phyloP scores from a whole-genome alignment of 2,797 vertebrate genomes.

The Acomys russatus region DNA sequence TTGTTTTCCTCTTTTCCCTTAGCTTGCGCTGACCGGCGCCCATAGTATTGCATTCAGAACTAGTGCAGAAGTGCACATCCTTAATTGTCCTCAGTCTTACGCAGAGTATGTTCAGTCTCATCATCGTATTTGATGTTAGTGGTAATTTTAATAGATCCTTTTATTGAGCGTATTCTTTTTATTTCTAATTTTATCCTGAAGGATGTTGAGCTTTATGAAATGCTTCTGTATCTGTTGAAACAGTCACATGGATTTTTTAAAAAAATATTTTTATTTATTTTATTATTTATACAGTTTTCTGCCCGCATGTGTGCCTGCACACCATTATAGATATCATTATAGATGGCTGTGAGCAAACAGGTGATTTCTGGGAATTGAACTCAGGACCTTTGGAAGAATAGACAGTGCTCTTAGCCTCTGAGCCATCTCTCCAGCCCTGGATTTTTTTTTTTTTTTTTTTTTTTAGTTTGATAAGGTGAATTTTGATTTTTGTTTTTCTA shows the following conservation, averaged over 20 bases:
- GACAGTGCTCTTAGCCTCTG: too few relatives aligned
- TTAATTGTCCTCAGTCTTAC: background rate
- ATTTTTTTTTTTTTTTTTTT: conserved; percentile 2
- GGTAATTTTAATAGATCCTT: background rate
- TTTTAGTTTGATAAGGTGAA: background rate
- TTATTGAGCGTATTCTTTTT: background rate
- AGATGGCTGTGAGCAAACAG: too few relatives aligned
- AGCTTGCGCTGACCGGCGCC: background rate
- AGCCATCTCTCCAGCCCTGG: too few relatives aligned
- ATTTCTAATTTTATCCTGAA: background rate
- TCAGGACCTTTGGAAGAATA: too few relatives aligned
- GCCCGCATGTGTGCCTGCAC: too few relatives aligned
- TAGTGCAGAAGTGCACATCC: background rate
- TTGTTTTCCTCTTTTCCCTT: background rate
- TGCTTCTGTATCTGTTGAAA: conserved; percentile 1
- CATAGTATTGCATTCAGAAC: background rate
- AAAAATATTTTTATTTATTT: too few relatives aligned
- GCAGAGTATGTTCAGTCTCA: background rate
- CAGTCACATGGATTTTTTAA: background rate
- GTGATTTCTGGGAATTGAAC: too few relatives aligned
- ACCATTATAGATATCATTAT: too few relatives aligned
- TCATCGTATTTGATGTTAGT: too few relatives aligned
- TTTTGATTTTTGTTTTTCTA: background rate
- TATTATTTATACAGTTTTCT: too few relatives aligned
- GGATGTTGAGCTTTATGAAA: background rate